Base-by-base conservation (phyloP, 2,888 invertebrate species). In the Pollenia angustigena region DNA sequence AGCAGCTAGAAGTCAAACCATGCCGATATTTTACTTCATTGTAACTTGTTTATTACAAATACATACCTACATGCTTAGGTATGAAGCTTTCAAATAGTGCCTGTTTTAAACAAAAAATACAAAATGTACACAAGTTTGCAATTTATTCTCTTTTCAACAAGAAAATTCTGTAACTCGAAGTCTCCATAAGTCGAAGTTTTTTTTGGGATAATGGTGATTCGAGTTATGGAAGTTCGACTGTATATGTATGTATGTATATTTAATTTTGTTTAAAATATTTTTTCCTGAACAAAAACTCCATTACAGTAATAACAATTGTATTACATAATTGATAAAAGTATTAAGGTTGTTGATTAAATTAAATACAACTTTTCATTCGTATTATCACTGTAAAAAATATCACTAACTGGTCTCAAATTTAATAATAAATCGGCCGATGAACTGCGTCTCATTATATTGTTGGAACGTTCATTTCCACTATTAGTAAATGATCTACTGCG, bases 401-500 rank as follows among this genome's bases (percentile, higher is more conserved):
- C 81, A 85, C 87, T 83, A 79, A 75, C 78, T 81, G 82, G 74
- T 79, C 71, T 80, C 52, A 81, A 82, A 71, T 89, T 90, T 88
- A 93, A 89, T 46, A 93, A 89, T 75, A 92, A 88, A 89, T 93
- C 92, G 0, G 92, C 93, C 12, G 93, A 93, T 3, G 92, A 93
- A 64, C 92, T 93, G 79, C 93, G 91, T 87, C 91, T 91, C 54
- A 90, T 84, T 56, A 44, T 84, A 40, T 72, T 81, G 42, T 23
- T 75, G 8, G 74, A 84, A 74, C 76, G 87, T 80, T 40, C 60
- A 46, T 71, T 88, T 6, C 86, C 88, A 14, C 81, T 86, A 54
- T 90, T 92, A 81, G 91, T 91, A 83, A 93, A 92, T 2, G 93
- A 93, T 85, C 91, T 92, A 88, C 93, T 93, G n/a, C 93, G 91